A percentile compares a stretch with the other conserved stretches of the same genome.
Conservation (phyloP, 2,113 vertebrate genomes). For the Lycaon pictus region DNA sequence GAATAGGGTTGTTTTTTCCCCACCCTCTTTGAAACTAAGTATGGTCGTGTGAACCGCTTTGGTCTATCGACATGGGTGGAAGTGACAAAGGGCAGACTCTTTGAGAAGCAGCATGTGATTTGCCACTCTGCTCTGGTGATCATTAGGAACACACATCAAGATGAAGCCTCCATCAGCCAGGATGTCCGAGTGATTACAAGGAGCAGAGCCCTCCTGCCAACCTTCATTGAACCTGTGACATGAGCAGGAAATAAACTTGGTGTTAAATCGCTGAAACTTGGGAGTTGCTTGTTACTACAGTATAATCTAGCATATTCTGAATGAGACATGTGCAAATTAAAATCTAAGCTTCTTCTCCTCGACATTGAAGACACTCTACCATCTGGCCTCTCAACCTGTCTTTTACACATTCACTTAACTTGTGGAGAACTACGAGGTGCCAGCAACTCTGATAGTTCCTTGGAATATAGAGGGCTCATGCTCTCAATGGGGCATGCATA, state of each 20-base stretch:
- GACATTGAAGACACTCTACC: not conserved
- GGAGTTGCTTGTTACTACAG: not conserved
- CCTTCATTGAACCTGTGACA: not conserved
- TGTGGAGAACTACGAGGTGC: not conserved
- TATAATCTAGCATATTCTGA: not conserved
- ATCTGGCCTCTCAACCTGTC: not conserved
- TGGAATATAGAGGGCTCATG: not conserved
- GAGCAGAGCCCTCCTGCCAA: not conserved
- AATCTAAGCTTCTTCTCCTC: not conserved
- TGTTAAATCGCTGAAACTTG: not conserved
- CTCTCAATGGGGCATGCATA: not conserved
- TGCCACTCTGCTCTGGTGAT: not conserved
- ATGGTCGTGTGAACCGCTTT: not conserved
- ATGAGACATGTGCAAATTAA: not conserved
- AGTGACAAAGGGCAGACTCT: not conserved
- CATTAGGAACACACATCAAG: not conserved
- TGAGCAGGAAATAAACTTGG: not conserved
- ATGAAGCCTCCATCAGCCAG: not conserved
- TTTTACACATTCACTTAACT: not conserved
- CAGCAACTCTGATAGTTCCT: not conserved
- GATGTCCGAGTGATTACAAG: not conserved
- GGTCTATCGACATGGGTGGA: not conserved
- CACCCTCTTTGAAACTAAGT: not conserved
- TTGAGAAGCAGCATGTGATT: not conserved
- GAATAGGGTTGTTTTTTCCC: not conserved